Conservation (phyloP, 1,140 invertebrate species). For the Drosophila melanogaster region Release_6_plus_ISO1_MT NC_004354.4:2880001-2880500, state of each 20-base stretch:
- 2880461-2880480: constrained; percentile 9
- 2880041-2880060: not conserved
- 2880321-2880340: constrained; percentile 12
- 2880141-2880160: too few species aligned
- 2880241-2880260: constrained; percentile 14
- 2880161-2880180: too few species aligned
- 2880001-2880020: constrained; percentile 17
- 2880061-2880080: not conserved
- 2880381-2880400: constrained; percentile 21
- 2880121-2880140: not conserved
- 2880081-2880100: constrained; percentile 17
- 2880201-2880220: too few species aligned
- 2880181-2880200: too few species aligned
- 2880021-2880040: constrained; percentile 44
- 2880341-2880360: constrained; percentile 29
- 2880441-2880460: constrained; percentile 29
- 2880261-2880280: constrained; percentile 25
- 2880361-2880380: constrained; percentile 54
- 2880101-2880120: not conserved
- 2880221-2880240: not conserved
- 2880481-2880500: not conserved
- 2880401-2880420: not conserved
- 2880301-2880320: constrained; percentile 38
- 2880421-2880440: not conserved
- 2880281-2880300: constrained; percentile 41